Evolutionary conservation across 2,888 invertebrate species (phyloP), one percentile per base, ranked within the genome.

Genomic region (Ichneumon xanthorius): DNA sequence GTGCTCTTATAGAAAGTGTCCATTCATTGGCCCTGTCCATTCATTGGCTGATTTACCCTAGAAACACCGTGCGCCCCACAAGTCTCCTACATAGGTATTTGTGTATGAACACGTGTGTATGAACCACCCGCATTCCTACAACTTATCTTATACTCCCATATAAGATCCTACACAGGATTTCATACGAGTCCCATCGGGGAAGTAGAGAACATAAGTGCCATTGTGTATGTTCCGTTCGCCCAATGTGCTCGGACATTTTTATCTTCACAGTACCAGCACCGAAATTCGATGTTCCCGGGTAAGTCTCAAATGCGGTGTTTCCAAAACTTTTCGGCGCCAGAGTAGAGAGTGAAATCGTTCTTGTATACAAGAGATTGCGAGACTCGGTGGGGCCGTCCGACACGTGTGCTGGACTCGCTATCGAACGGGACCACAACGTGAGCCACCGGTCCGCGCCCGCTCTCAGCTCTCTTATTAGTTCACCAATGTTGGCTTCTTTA

Each of bases 401-500:
- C 71, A 61, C 75, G 86, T 84, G 79, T 67, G 30, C 67, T 76
- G 79, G 58, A 80, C 80, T 80, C 68, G 65, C 78, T 84, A 82
- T 82, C 79, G 75, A 86, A 79, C 82, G 76, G 55, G 76, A 76
- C 65, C 65, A 37, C 61, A 61, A 70, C 63, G 63, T 19, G 72
- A 75, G 81, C 80, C 37, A 63, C 61, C 61, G 80, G 68, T 65
- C 67, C 78, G 58, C 58, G 72, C 79, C 75, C 70, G 65, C 19
- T 50, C 75, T 76, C 65, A 16, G 75, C 70, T 82, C 86, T 84
- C 85, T 76, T 83, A 87, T 87, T 86, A 87, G 83, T 85, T 82
- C 85, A 50, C 82, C 85, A 84, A 84, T 87, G 87, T 85, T 78
- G 85, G 82, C 81, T 87, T 82, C 78, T 87, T 87, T 87, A 87